phyloP scores from a whole-genome alignment of 2,888 invertebrate genomes.

The Archips xylosteana region DNA sequence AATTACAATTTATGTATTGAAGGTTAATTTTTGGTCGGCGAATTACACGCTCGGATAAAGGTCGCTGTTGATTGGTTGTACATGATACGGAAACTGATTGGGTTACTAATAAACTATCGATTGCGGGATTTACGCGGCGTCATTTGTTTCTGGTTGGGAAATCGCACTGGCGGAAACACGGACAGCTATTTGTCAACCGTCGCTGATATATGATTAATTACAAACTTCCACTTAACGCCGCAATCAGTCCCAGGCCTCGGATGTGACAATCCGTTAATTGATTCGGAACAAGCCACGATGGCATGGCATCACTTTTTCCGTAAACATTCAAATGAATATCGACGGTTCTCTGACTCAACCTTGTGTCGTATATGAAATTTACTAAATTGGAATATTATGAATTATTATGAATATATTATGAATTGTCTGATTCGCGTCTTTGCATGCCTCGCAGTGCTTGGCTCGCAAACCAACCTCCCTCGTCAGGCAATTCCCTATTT shows the following conservation, averaged over 20 bases:
- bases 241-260: constrained; percentile 10
- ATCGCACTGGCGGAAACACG: constrained; percentile 68
- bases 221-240: constrained; percentile 53
- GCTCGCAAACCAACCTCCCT: too few relatives aligned
- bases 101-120: constrained; percentile 69
- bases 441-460: too few relatives aligned
- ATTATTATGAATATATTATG: too few relatives aligned
- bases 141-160: constrained; percentile 56
- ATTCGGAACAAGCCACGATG: constrained; percentile 29
- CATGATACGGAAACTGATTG: constrained; percentile 68
- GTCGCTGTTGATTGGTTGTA: constrained; percentile 63
- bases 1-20: not conserved
- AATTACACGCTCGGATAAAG: constrained; percentile 51
- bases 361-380: too few relatives aligned
- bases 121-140: constrained; percentile 57
- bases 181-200: constrained; percentile 79
- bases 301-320: constrained; percentile 2
- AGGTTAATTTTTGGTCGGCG: constrained; percentile 45
- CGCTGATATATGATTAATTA: constrained; percentile 74
- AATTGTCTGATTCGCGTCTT: too few relatives aligned
- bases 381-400: too few relatives aligned
- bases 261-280: constrained; percentile 26
- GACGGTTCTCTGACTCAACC: too few relatives aligned
- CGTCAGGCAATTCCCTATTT: too few relatives aligned
- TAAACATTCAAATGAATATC: not conserved